Evolutionary conservation across 2,797 vertebrate genomes (phyloP).

Genomic region (Thalassophryne amazonica): DNA sequence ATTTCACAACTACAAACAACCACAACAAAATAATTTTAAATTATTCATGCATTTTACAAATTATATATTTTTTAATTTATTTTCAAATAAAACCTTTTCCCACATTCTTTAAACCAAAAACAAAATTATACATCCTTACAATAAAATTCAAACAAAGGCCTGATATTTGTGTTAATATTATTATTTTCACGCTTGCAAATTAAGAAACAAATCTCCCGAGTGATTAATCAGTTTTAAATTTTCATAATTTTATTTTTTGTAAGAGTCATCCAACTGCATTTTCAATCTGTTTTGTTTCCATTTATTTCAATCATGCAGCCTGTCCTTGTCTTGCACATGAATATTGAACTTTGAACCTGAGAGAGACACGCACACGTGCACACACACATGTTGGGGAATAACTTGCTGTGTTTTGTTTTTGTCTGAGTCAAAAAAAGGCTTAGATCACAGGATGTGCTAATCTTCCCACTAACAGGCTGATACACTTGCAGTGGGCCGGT

Average conservation of each 20-base stretch:
- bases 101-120: too few relatives aligned
- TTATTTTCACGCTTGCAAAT: too few relatives aligned
- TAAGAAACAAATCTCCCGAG: too few relatives aligned
- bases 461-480: constrained; percentile 64
- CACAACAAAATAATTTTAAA: neutral
- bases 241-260: too few relatives aligned
- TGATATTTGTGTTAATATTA: too few relatives aligned
- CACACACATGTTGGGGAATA: constrained; percentile 43
- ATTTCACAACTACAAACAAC: neutral
- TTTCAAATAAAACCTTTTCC: neutral
- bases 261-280: too few relatives aligned
- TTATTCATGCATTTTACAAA: neutral
- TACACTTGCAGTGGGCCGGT: constrained; percentile 39
- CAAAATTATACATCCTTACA: too few relatives aligned
- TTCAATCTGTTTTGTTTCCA: too few relatives aligned
- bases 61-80: neutral
- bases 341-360: constrained; percentile 3
- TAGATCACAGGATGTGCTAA: constrained; percentile 49
- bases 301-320: too few relatives aligned
- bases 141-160: too few relatives aligned
- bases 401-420: constrained; percentile 51
- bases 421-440: constrained; percentile 51
- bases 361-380: constrained; percentile 12
- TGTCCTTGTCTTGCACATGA: constrained; percentile 12
- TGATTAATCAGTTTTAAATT: too few relatives aligned